phyloP scores from a whole-genome alignment of 2,113 vertebrate genomes.

The Vidua macroura region DNA sequence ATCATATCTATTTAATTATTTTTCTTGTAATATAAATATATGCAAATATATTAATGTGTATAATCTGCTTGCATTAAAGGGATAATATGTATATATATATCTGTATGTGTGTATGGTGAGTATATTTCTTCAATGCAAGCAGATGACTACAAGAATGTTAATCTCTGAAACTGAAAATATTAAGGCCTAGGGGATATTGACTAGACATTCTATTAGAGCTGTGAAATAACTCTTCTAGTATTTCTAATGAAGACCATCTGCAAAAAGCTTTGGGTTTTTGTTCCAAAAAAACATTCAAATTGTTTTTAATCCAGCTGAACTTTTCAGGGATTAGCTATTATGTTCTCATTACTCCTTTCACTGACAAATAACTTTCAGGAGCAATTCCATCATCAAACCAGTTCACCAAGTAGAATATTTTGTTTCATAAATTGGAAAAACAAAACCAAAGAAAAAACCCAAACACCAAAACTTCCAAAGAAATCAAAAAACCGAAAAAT shows the following conservation, averaged over 20 bases:
- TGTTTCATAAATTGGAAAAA: background rate
- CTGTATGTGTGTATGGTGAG: background rate
- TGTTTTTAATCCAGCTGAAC: slow-evolving; percentile 25
- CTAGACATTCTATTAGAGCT: background rate
- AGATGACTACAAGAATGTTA: background rate
- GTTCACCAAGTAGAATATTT: background rate
- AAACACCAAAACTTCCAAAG: background rate
- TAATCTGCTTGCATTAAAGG: background rate
- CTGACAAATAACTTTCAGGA: slow-evolving; percentile 18
- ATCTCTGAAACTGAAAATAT: slow-evolving; percentile 31
- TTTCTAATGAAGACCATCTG: slow-evolving; percentile 52
- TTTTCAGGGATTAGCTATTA: slow-evolving; percentile 45
- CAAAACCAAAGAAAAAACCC: background rate
- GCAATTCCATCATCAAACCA: background rate
- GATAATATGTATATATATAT: background rate
- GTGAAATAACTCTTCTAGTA: slow-evolving; percentile 18
- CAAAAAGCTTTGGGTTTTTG: background rate
- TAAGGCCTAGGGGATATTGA: slow-evolving; percentile 31
- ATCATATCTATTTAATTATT: background rate
- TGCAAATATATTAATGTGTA: background rate
- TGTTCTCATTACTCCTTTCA: slow-evolving; percentile 27
- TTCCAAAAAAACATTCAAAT: slow-evolving; percentile 13
- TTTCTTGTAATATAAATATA: background rate
- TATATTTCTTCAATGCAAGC: background rate
- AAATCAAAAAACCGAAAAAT: background rate